Evolutionary conservation across 2,113 vertebrate species (phyloP).

Genomic region (Rhadina sibilatrix): DNA sequence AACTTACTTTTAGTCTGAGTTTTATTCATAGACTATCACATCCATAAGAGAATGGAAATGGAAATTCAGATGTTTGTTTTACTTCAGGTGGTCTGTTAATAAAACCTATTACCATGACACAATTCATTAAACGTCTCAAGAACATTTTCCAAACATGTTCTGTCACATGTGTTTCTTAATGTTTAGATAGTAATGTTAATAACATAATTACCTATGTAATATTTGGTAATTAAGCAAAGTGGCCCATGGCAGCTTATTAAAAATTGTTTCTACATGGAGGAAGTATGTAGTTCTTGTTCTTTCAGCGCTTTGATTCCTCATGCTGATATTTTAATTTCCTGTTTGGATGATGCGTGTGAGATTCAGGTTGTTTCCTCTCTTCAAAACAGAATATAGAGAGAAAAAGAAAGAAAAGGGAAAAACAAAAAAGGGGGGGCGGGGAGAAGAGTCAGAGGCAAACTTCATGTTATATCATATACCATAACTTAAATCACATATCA

Average conservation of each 20-base stretch:
- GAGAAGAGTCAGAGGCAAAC: neutral
- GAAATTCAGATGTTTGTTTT: neutral
- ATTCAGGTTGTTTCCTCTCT: neutral
- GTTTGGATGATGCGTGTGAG: neutral
- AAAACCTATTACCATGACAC: neutral
- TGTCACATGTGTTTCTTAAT: neutral
- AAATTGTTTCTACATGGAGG: neutral
- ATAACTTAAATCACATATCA: neutral
- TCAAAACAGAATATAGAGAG: neutral
- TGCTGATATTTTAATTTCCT: neutral
- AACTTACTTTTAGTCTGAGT: neutral
- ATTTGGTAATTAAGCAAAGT: neutral
- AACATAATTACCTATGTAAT: neutral
- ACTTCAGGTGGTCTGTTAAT: neutral
- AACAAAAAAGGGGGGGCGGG: neutral
- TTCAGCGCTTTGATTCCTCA: neutral
- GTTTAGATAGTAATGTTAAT: neutral
- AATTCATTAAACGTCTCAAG: neutral
- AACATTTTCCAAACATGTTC: neutral
- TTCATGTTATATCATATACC: neutral
- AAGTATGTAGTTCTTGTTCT: neutral
- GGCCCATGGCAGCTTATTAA: neutral
- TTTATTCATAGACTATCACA: neutral
- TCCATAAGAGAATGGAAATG: neutral
- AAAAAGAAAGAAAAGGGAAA: accelerated